Base-by-base conservation (phyloP, 2,113 vertebrate species). In the Tragelaphus strepsiceros region DNA sequence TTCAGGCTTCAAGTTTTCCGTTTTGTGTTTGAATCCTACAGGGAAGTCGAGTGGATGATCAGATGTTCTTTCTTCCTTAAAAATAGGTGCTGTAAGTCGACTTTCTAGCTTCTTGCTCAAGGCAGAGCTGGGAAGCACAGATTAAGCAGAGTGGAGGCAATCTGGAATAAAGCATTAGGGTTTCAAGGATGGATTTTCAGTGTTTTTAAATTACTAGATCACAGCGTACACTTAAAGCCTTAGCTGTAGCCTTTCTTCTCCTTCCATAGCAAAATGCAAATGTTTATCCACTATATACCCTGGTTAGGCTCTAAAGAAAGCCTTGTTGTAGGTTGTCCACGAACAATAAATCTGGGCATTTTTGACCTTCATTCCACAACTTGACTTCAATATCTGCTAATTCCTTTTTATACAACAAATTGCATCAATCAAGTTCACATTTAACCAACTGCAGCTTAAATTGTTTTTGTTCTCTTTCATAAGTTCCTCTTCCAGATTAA, bases 401-500 rank as follows among this genome's bases (percentile, higher is more conserved):
- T 98, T 97, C 98, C 98, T 97, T 98, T 98, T 98, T 97, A 98
- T 98, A 97, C 98, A 99, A 98, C 98, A 99, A 99, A 99, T 98
- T 98, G 94, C 98, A 99, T 99, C 98, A 98, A 61, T 91, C 96
- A 78, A 77, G 35, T 85, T 94, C 95, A 5, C 99, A 97, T 98
- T 98, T 98, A 98, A 98, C 97, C 98, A 98, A 98, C 97, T 98
- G 95, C 89, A 90, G 98, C 97, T 98, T 97, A 97, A 96, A 98
- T 98, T 99, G 99, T 99, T 99, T 99, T 99, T 99, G 98, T 98
- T 98, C 98, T 93, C 98, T 98, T 98, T 98, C 98, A 32, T 97
- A 96, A 99, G 67, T 99, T 98, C 98, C 98, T 98, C 97, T 97
- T 98, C 74, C 97, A 99, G 99, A 99, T 99, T 99, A 99, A 99